Evolutionary conservation across 1,140 invertebrate species (phyloP), one percentile per base, ranked within the genome.

Genomic region (Euglossa dilemma): DNA sequence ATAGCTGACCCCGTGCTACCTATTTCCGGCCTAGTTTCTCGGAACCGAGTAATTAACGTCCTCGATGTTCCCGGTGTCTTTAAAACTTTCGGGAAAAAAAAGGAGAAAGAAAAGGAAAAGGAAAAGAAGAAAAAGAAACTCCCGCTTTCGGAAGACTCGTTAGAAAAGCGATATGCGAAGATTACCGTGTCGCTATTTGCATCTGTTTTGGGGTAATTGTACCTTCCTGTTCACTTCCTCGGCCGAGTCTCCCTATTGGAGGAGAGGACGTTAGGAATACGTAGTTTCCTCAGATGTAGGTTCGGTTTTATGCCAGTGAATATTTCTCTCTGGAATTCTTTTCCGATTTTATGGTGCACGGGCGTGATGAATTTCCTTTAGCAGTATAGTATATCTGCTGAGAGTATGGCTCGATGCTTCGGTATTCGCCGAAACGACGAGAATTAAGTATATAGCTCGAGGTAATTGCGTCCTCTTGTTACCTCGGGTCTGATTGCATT

Each of bases 1-100:
- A 78, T 67, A 25, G 50, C 63, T 66, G 63, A 67, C 52, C 75
- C 36, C 50, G 12, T 18, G 12, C 36, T 69, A 78, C 63, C 50
- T 67, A 67, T 77, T 77, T 67, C 75, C 75, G 75, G 75, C 75
- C 75, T 66, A 77, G 63, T 77, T 77, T 77, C 75, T 45, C 47
- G 75, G 36, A 77, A 54, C 50, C 75, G 50, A 36, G 63, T 78
- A 78, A 78, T 78, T 78, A 78, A 78, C 50, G 50, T 67, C 18
- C 75, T 43, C 63, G 63, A 56, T 63, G 52, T 78, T 78, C 36
- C 23, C 36, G n/a, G 63, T 67, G 50, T 78, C 75, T 69, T 78
- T 67, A 45, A 28, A 66, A 77, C 50, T 78, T 78, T 56, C 4
- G 45, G 18, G 6, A 56, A 67, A 77, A 20, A 25, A 25, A 20